Conservation (phyloP, 2,113 vertebrate genomes). For the Chaetorhynchus papuensis region DNA sequence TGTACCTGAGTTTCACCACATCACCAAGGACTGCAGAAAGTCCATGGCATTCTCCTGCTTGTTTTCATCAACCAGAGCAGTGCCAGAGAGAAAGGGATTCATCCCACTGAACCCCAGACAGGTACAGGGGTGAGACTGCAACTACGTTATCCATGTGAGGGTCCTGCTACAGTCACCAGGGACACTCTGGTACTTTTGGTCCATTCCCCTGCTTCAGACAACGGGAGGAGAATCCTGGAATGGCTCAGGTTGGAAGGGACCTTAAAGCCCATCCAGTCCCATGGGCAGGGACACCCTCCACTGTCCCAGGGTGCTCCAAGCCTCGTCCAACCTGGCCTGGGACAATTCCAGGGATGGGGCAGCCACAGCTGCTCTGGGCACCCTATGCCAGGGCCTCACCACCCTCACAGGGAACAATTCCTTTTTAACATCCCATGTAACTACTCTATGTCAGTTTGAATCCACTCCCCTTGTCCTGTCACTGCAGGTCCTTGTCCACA, state of each 20-base stretch:
- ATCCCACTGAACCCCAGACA: not conserved
- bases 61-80: not conserved
- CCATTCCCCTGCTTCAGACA: not conserved
- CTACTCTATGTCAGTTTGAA: not conserved
- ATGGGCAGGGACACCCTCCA: not conserved
- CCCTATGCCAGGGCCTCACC: not conserved
- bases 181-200: not conserved
- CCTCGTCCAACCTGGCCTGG: not conserved
- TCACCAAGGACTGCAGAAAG: not conserved
- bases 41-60: not conserved
- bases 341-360: not conserved
- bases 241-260: not conserved
- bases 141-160: accelerated
- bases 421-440: not conserved
- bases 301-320: not conserved
- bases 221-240: no score
- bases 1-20: not conserved
- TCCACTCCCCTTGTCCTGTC: not conserved
- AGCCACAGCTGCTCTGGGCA: not conserved
- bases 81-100: not conserved
- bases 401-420: not conserved
- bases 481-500: not conserved
- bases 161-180: not conserved
- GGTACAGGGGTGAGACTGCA: accelerated
- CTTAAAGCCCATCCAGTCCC: not conserved